Percentiles rank a stretch among this genome's conserved stretches.
phyloP scores from a whole-genome alignment of 2,888 invertebrate species.

The Trichogramma dendrolimi region DNA sequence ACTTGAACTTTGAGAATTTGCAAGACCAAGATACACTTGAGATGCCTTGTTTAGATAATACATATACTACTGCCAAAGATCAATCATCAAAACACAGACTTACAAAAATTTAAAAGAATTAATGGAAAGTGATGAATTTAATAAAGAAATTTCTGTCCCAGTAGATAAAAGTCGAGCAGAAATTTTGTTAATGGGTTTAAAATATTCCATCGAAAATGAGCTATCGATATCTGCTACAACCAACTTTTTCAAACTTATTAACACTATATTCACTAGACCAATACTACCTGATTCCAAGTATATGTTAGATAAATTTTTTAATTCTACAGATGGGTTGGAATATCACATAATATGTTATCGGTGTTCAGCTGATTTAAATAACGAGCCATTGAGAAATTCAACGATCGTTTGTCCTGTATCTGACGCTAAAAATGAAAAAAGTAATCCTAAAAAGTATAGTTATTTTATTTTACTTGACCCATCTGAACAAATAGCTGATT shows the following conservation, averaged over 20 bases:
- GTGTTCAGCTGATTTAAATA: background rate
- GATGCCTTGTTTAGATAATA: too few relatives aligned
- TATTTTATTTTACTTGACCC: background rate
- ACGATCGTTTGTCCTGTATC: background rate
- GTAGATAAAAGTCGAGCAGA: constrained; percentile 2
- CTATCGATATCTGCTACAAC: constrained; percentile 3
- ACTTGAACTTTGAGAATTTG: too few relatives aligned
- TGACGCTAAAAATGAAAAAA: background rate
- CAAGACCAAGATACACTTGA: too few relatives aligned
- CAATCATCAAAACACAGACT: too few relatives aligned
- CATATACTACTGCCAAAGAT: too few relatives aligned
- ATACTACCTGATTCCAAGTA: background rate
- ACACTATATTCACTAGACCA: constrained; percentile 2
- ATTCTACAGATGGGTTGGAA: background rate
- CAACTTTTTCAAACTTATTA: constrained; percentile 8
- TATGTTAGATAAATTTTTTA: background rate
- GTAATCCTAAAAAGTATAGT: background rate
- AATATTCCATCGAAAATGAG: background rate
- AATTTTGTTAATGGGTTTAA: constrained; percentile 4
- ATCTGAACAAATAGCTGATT: background rate
- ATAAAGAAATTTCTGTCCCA: background rate
- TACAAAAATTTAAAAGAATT: background rate
- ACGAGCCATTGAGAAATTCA: background rate
- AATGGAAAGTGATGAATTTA: background rate
- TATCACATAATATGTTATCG: background rate